These are phyloP conservation scores for Pseudochirops corinnae DNA, from an alignment of 2,797 vertebrate genomes.

Conservation along the genomic window DNA sequence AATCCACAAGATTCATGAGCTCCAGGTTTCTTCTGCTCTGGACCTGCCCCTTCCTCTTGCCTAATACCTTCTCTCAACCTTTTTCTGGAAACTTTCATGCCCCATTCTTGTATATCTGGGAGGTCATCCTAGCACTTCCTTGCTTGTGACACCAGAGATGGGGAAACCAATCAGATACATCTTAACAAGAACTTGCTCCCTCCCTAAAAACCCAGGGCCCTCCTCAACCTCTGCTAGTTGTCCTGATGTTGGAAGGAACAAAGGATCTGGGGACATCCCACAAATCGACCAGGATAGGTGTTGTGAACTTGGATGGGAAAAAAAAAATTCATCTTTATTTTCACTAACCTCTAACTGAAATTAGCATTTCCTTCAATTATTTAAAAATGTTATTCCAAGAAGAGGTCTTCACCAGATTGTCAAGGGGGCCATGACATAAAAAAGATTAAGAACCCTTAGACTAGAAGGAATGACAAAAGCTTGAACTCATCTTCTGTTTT, in stretches of 20 bases:
- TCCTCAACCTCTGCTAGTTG: not conserved
- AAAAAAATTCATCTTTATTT: not conserved
- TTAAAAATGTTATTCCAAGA: not conserved
- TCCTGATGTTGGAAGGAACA: not conserved
- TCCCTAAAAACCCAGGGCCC: not conserved
- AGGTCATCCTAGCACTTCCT: not conserved
- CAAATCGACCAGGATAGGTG: not conserved
- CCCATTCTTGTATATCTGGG: not conserved
- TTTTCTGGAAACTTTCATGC: not conserved
- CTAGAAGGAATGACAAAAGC: not conserved
- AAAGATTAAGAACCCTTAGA: not conserved
- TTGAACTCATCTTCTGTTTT: not conserved
- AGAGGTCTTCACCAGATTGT: not conserved
- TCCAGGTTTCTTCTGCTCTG: not conserved
- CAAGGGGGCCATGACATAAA: not conserved
- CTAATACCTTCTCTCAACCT: not conserved
- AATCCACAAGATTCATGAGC: not conserved
- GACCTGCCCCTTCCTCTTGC: not conserved
- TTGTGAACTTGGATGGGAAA: not conserved
- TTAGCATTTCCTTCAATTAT: not conserved
- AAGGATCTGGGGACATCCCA: not conserved
- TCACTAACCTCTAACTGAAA: not conserved
- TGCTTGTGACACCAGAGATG: not conserved
- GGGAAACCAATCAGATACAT: not conserved
- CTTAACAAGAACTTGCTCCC: not conserved